Evolutionary conservation across 2,113 vertebrate species (phyloP).

Genomic region (Takifugu bimaculatus): DNA sequence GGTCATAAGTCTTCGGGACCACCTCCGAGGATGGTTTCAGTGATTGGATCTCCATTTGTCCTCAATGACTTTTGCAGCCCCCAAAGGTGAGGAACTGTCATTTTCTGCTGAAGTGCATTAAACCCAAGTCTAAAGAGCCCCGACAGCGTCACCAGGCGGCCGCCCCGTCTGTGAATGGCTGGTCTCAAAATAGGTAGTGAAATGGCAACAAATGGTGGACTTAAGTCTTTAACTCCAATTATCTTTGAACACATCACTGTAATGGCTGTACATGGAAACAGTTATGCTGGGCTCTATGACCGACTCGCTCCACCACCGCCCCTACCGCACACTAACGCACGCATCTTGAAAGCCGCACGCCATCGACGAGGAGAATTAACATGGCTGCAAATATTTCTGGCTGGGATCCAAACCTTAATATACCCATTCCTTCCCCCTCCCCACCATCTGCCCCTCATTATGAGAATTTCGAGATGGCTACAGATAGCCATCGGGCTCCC

Average conservation of each 20-base stretch:
- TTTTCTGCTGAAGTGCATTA: no score
- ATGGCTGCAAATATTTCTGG: slow-evolving; percentile 61
- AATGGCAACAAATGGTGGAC: slow-evolving; percentile 52
- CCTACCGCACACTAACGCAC: slow-evolving; percentile 23
- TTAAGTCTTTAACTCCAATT: slow-evolving; percentile 42
- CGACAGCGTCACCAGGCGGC: slow-evolving; percentile 3
- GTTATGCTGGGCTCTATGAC: slow-evolving; percentile 26
- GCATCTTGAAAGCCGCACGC: slow-evolving; percentile 47
- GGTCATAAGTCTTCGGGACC: no score
- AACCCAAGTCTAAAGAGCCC: neutral
- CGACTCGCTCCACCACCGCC: slow-evolving; percentile 8
- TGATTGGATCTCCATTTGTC: no score
- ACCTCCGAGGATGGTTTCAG: no score
- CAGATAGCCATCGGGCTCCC: slow-evolving; percentile 28
- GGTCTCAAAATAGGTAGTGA: slow-evolving; percentile 45
- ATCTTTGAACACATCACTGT: slow-evolving; percentile 42
- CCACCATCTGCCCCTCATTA: slow-evolving; percentile 65
- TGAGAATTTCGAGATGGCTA: slow-evolving; percentile 37
- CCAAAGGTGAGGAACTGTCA: no score
- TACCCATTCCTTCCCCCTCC: slow-evolving; percentile 15
- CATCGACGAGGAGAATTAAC: slow-evolving; percentile 52
- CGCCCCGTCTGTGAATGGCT: slow-evolving; percentile 33
- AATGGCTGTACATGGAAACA: slow-evolving; percentile 52
- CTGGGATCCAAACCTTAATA: slow-evolving; percentile 43
- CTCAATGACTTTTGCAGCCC: no score